Evolutionary conservation across 1,140 invertebrate genomes (phyloP).

Genomic region (Trialeurodes vaporariorum): DNA sequence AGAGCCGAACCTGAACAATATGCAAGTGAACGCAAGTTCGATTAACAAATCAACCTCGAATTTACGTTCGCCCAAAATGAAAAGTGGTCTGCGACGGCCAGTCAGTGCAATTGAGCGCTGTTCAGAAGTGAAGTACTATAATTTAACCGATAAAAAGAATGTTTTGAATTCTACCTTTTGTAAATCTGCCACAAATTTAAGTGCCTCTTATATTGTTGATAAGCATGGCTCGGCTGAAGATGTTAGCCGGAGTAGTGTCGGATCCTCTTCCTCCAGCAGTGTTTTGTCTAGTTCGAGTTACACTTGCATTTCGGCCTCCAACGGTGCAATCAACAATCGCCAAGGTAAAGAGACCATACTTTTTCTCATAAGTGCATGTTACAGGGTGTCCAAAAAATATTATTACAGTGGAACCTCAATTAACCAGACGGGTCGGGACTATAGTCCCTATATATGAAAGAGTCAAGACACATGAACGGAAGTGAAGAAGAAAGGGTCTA

Average conservation of each 20-base stretch:
- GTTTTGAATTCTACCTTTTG: not conserved
- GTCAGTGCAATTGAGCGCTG: not conserved
- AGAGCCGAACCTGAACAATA: not conserved
- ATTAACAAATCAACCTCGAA: not conserved
- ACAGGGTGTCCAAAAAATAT: no score
- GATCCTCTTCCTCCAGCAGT: not conserved
- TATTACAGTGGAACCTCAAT: no score
- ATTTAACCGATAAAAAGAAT: not conserved
- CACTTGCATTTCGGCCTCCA: not conserved
- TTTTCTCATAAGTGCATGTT: no score
- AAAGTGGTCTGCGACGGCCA: not conserved
- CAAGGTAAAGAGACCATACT: no score
- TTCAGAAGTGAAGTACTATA: not conserved
- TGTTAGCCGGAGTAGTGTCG: not conserved
- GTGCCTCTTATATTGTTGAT: not conserved
- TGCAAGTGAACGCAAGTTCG: not conserved
- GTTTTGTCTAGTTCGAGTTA: not conserved
- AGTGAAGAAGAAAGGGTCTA: no score
- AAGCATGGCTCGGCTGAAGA: not conserved
- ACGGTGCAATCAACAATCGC: not conserved
- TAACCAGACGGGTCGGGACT: no score
- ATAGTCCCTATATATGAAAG: no score
- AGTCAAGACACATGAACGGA: no score
- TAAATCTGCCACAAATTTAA: not conserved
- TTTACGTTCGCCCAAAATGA: not conserved